Base-by-base conservation (phyloP, 2,113 vertebrate species). In the Ibidorhyncha struthersii region DNA sequence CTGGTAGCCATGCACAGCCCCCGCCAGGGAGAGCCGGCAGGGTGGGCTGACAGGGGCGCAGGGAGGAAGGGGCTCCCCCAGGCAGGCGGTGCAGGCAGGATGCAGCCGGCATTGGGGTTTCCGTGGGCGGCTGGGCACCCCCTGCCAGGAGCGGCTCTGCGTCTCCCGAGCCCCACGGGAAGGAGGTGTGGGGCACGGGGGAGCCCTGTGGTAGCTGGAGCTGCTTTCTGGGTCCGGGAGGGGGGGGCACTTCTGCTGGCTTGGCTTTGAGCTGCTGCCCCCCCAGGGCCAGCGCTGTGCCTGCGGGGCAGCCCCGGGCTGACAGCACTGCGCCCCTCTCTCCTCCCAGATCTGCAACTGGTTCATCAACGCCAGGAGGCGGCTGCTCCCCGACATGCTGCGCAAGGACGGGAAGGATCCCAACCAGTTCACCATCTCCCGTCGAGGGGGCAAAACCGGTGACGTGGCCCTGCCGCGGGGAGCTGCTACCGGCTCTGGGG, bases 281-380 rank as follows among this genome's bases (percentile, higher is more conserved):
- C 43, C 38, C 43, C 45, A n/a, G 0, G 1, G 30, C 22, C 4
- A 3, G 61, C 0, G 2, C 69, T 4, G 11, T 14, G 36, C 8
- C 0, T 2, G 5, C 0, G 2, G 15, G 34, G 55, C 45, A 59
- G 43, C 22, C 16, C 49, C 0, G 3, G 29, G 65, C 78, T 91
- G 79, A 95, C 21, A 2, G 14, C 10, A 0, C 62, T 12, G 41
- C 4, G 2, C 47, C 49, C 86, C 34, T 95, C 45, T 96, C 47
- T 91, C 59, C 72, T 52, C 91, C 21, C 96, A 99, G 99, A 99
- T 99, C 89, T 99, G 99, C 95, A 99, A 99, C 97, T 99, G 99
- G 99, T 99, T 99, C 97, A 99, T 99, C 97, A 99, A 99, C 0
- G 99, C 99, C 7, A 98, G 99, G 14, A 98, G 99, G 40, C 98